Conservation (phyloP, 2,113 vertebrate species). For the Muntiacus muntjak region DNA sequence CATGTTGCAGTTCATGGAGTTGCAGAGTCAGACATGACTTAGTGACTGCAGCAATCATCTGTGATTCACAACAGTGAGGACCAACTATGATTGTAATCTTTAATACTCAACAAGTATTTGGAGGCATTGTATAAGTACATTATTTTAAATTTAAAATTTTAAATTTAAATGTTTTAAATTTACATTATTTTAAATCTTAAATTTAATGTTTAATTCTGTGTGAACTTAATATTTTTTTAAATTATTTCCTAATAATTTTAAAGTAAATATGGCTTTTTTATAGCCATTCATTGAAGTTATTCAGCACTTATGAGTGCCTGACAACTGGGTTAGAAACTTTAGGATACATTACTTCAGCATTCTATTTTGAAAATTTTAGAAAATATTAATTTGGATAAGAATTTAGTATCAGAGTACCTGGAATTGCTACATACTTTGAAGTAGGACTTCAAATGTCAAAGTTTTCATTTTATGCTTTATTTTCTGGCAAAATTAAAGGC, state of each 20-base stretch:
- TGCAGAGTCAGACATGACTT: background rate
- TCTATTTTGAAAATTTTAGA: background rate
- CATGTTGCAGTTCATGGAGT: background rate
- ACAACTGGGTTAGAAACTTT: background rate
- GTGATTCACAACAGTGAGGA: background rate
- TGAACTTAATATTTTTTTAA: background rate
- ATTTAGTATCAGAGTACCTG: background rate
- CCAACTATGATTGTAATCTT: background rate
- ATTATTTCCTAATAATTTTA: no score
- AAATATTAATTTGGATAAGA: background rate
- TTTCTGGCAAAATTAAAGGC: background rate
- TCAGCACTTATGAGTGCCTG: background rate
- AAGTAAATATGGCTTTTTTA: background rate
- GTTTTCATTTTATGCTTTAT: background rate
- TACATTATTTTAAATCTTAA: background rate
- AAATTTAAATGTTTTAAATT: background rate
- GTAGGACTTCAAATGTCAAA: background rate
- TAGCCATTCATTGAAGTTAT: background rate
- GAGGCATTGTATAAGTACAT: background rate
- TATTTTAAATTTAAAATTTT: background rate
- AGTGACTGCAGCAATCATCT: background rate
- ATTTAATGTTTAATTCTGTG: background rate
- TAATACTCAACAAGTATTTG: background rate
- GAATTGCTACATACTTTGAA: background rate
- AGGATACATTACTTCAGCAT: background rate